Base-by-base conservation (phyloP, 2,888 invertebrate genomes). In the Drosophila neotestacea region DNA sequence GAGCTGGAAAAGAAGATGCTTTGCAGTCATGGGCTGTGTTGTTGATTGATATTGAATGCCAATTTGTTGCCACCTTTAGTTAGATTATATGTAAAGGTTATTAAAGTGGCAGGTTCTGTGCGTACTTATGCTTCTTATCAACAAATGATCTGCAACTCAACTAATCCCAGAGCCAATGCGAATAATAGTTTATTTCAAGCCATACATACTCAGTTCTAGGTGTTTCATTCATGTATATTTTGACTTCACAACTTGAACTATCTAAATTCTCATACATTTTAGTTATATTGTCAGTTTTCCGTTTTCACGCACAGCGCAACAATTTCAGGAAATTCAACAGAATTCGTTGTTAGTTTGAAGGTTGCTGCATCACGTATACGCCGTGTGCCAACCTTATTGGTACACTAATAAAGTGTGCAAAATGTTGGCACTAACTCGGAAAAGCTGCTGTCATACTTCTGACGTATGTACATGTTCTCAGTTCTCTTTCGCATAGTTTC, bases 371-470 rank as follows among this genome's bases (percentile, higher is more conserved):
- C 55, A 62, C 55, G 55, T 62, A 55, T 48, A 41, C 55, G 47
- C 47, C 13, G 54, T 62, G 55, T 62, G 47, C 22, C 47, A 61
- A 42, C 44, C 36, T 36, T 28, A 47, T 62, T 22, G 47, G 22
- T 27, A 63, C 62, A 55, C 44, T 47, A 63, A 63, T 47, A 54
- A 55, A 47, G 55, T 62, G 54, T 22, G 27, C 39, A 47, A 47
- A 62, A 47, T 47, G 47, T 62, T 62, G 62, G 47, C 62, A 47
- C 38, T 44, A 55, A 39, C 46, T 55, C 39, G 22, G 46, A 39
- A 42, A 47, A 32, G 27, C 47, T 34, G 22, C 46, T 55, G 62
- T 11, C 47, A 32, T 62, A 27, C 13, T 16, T 47, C 32, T 47
- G 46, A 47, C 11, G 10, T 34, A 22, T 30, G 16, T 32, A 38